Evolutionary conservation across 2,113 vertebrate genomes (phyloP).

Genomic region (Cyprinodon tularosa): DNA sequence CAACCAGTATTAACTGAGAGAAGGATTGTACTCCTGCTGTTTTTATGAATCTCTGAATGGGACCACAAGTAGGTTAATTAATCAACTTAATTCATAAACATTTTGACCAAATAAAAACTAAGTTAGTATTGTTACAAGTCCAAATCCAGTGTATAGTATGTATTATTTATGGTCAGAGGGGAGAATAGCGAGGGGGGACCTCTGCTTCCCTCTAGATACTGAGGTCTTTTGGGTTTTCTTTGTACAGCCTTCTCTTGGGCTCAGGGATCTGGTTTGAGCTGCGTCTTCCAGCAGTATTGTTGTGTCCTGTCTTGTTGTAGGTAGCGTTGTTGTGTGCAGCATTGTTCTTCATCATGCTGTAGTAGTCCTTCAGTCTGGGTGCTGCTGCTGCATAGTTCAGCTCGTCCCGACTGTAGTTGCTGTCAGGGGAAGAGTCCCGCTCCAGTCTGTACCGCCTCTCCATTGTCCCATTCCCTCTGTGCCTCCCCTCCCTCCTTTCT

Average conservation of each 20-base stretch:
- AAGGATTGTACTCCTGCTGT: conserved; percentile 79
- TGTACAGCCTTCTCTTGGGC: conserved; percentile 89
- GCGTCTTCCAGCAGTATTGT: conserved; percentile 67
- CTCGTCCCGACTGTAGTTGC: conserved; percentile 80
- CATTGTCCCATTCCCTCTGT: conserved; percentile 66
- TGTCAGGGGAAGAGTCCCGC: conserved; percentile 78
- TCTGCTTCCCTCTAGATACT: conserved; percentile 85
- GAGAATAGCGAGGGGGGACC: conserved; percentile 59
- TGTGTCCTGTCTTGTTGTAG: conserved; percentile 68
- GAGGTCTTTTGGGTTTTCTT: conserved; percentile 96
- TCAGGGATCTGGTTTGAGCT: conserved; percentile 80
- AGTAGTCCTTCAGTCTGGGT: conserved; percentile 85
- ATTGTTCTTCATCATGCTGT: conserved; percentile 82
- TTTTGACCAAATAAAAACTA: conserved; percentile 62
- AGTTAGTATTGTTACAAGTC: conserved; percentile 68
- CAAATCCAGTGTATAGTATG: conserved; percentile 76
- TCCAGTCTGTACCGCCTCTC: conserved; percentile 70
- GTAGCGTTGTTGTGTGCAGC: conserved; percentile 72
- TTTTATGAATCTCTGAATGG: conserved; percentile 74
- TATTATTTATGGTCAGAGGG: conserved; percentile 58
- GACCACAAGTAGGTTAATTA: conserved; percentile 71
- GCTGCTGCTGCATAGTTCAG: conserved; percentile 69
- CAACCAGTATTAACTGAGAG: conserved; percentile 67
- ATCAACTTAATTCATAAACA: conserved; percentile 62
- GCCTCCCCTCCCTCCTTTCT: conserved; percentile 58